Percentiles rank a stretch among this genome's conserved stretches.
Conservation (phyloP, 2,797 vertebrate genomes). For the Neomorphus geoffroyi region DNA sequence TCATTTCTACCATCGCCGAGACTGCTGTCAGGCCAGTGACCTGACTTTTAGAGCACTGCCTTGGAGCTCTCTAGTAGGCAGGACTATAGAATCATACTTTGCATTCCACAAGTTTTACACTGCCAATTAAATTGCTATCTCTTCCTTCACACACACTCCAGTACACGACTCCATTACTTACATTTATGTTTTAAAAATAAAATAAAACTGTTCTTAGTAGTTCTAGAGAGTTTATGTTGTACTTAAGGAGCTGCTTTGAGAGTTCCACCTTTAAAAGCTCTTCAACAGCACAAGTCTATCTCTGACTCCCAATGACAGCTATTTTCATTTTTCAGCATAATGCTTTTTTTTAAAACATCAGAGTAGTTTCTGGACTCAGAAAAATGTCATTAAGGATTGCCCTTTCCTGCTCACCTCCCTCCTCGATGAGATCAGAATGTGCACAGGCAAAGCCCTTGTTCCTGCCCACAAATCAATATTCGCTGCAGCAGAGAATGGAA, state of each 20-base stretch:
- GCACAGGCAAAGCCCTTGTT: background rate
- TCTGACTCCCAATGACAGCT: background rate
- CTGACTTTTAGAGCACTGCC: background rate
- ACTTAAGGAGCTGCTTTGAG: background rate
- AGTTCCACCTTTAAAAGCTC: background rate
- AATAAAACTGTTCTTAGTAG: background rate
- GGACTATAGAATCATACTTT: background rate
- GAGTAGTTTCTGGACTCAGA: background rate
- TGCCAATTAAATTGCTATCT: background rate
- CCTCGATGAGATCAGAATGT: background rate
- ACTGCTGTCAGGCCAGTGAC: background rate
- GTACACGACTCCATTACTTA: background rate
- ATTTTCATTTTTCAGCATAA: background rate
- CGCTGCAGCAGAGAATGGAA: background rate
- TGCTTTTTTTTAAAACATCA: background rate
- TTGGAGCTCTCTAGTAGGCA: background rate
- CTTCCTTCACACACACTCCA: rapidly evolving
- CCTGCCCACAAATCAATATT: constrained; percentile 35
- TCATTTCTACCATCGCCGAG: background rate
- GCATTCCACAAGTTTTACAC: background rate
- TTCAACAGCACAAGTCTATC: background rate
- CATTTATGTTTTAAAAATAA: background rate
- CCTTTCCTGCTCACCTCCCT: background rate
- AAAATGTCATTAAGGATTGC: background rate
- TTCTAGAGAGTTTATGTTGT: background rate